Conservation (phyloP, 2,888 invertebrate genomes). For the Dryadula phaetusa region DNA sequence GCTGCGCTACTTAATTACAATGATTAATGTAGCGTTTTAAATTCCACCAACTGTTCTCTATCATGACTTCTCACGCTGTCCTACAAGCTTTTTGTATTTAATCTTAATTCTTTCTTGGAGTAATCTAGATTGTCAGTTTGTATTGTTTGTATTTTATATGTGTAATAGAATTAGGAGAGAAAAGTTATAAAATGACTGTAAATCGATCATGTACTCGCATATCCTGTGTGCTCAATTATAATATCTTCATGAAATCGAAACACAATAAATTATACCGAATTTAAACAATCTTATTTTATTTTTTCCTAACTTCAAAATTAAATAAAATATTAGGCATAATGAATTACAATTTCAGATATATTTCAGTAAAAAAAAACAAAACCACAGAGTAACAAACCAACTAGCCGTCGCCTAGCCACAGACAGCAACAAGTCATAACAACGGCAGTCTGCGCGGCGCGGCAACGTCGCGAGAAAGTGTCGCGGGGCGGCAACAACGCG, state of each 20-base stretch:
- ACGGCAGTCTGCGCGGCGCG: slow-evolving; percentile 43
- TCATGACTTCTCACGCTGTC: slow-evolving; percentile 32
- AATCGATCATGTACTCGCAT: too few relatives aligned
- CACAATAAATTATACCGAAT: too few relatives aligned
- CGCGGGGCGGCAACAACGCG: slow-evolving; percentile 68
- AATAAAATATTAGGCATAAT: background rate
- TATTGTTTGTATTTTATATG: too few relatives aligned
- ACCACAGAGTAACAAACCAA: background rate
- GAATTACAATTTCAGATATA: background rate
- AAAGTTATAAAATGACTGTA: too few relatives aligned
- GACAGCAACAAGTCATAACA: slow-evolving; percentile 69
- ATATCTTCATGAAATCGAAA: too few relatives aligned
- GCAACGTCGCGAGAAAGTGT: slow-evolving; percentile 70
- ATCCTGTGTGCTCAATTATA: too few relatives aligned
- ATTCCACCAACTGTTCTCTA: slow-evolving; percentile 24
- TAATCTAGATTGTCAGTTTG: background rate
- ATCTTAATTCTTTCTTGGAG: background rate
- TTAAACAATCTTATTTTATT: too few relatives aligned
- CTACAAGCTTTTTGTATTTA: background rate
- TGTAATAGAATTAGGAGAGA: too few relatives aligned
- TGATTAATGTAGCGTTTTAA: slow-evolving; percentile 41
- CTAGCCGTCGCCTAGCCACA: slow-evolving; percentile 29
- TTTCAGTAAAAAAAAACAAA: background rate
- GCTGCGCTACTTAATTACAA: slow-evolving; percentile 37
- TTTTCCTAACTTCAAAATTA: too few relatives aligned